Conservation (phyloP, 2,113 vertebrate genomes). For the Mirza zaza region DNA sequence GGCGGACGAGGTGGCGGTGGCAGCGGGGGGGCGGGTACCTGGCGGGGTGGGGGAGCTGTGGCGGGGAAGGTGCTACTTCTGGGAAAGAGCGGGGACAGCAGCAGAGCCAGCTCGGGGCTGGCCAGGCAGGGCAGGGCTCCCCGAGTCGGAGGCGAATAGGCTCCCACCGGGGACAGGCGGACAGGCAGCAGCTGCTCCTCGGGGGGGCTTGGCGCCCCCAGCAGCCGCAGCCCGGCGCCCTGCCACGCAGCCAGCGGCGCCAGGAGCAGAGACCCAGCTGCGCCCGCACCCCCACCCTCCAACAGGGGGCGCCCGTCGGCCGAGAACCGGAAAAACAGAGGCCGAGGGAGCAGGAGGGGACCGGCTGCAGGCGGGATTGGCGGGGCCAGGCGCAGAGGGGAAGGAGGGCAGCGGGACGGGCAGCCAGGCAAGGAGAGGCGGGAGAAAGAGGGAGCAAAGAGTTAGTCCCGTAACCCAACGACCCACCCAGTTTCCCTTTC, state of each 20-base stretch:
- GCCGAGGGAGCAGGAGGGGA: slow-evolving; percentile 46
- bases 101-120: slow-evolving; percentile 82
- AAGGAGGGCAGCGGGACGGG: background rate
- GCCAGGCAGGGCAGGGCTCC: slow-evolving; percentile 84
- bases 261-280: slow-evolving; percentile 50
- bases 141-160: slow-evolving; percentile 90
- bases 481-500: slow-evolving; percentile 45
- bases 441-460: slow-evolving; percentile 76
- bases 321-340: slow-evolving; percentile 77
- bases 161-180: slow-evolving; percentile 92
- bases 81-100: slow-evolving; percentile 92
- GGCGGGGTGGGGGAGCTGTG: slow-evolving; percentile 82
- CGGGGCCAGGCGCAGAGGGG: background rate
- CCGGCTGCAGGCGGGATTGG: slow-evolving; percentile 58
- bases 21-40: slow-evolving; percentile 70
- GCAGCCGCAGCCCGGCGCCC: slow-evolving; percentile 54
- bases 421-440: slow-evolving; percentile 62
- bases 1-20: slow-evolving; percentile 66
- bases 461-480: slow-evolving; percentile 62
- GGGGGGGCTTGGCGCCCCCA: slow-evolving; percentile 69
- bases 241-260: slow-evolving; percentile 60
- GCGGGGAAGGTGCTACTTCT: slow-evolving; percentile 90
- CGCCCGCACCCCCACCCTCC: slow-evolving; percentile 66
- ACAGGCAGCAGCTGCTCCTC: slow-evolving; percentile 83
- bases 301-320: slow-evolving; percentile 77